phyloP scores from a whole-genome alignment of 2,113 vertebrate genomes.

The Narcine bancroftii region DNA sequence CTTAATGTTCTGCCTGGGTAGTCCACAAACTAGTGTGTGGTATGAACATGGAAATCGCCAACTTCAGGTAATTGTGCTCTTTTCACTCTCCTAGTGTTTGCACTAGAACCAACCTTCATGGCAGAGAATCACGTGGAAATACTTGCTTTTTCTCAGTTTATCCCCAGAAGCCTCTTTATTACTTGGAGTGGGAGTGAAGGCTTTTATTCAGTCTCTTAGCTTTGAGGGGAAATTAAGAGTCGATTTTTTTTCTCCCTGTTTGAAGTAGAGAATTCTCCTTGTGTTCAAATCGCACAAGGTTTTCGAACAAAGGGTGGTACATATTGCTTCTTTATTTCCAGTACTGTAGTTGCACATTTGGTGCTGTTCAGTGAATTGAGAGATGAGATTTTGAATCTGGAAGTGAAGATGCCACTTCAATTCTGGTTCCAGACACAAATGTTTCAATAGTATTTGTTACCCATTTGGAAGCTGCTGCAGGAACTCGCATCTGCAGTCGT shows the following conservation, averaged over 20 bases:
- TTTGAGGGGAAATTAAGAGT: not conserved
- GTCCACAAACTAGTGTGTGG: too few relatives aligned
- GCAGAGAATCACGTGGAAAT: not conserved
- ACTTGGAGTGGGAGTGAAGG: not conserved
- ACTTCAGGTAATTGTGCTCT: too few relatives aligned
- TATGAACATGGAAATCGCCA: too few relatives aligned
- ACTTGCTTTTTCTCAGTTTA: conserved; percentile 8
- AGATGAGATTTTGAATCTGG: not conserved
- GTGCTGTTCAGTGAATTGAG: not conserved
- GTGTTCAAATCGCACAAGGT: not conserved
- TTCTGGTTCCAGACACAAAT: not conserved
- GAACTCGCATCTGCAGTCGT: not conserved
- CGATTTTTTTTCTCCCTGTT: not conserved
- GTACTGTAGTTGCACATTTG: not conserved
- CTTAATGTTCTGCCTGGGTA: too few relatives aligned
- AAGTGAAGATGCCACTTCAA: not conserved
- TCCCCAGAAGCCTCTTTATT: not conserved
- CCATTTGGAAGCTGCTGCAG: not conserved
- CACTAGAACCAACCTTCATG: not conserved
- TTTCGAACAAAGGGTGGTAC: not conserved
- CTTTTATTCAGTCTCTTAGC: conserved; percentile 23
- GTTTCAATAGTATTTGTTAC: not conserved
- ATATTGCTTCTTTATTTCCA: not conserved
- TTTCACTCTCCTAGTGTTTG: not conserved
- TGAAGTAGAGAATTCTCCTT: not conserved